Evolutionary conservation across 2,797 vertebrate genomes (phyloP).

Genomic region (Takifugu ocellatus): DNA sequence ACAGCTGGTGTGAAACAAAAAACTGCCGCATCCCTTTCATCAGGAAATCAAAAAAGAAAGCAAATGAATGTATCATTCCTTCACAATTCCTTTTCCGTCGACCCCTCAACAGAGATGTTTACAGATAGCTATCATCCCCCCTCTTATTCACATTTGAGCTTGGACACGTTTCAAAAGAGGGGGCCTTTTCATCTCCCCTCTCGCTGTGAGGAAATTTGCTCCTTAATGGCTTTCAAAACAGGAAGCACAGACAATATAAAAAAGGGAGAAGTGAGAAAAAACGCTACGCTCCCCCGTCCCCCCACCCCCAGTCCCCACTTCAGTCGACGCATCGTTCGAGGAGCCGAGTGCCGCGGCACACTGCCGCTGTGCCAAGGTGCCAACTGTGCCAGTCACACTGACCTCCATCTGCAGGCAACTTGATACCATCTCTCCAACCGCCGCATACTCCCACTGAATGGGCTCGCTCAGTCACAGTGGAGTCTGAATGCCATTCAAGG

Average conservation of each 20-base stretch:
- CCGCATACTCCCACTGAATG: constrained; percentile 66
- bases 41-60: constrained; percentile 71
- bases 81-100: constrained; percentile 78
- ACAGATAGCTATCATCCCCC: constrained; percentile 80
- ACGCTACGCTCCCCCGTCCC: constrained; percentile 37
- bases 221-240: constrained; percentile 86
- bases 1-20: constrained; percentile 82
- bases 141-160: constrained; percentile 76
- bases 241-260: constrained; percentile 78
- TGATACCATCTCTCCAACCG: constrained; percentile 68
- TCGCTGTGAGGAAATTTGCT: constrained; percentile 81
- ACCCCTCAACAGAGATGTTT: constrained; percentile 80
- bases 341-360: constrained; percentile 50
- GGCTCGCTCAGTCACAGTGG: constrained; percentile 66
- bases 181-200: constrained; percentile 72
- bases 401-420: constrained; percentile 77
- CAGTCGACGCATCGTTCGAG: constrained; percentile 64
- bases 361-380: constrained; percentile 69
- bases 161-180: constrained; percentile 84
- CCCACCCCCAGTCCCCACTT: constrained; percentile 38
- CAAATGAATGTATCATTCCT: constrained; percentile 78
- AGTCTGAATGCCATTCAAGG: constrained; percentile 72
- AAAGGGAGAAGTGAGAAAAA: constrained; percentile 72
- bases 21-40: constrained; percentile 72
- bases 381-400: constrained; percentile 75